These are phyloP conservation scores for Cerceris ruficornis DNA, from an alignment of 2,888 invertebrate species.

Conservation along the genomic window DNA sequence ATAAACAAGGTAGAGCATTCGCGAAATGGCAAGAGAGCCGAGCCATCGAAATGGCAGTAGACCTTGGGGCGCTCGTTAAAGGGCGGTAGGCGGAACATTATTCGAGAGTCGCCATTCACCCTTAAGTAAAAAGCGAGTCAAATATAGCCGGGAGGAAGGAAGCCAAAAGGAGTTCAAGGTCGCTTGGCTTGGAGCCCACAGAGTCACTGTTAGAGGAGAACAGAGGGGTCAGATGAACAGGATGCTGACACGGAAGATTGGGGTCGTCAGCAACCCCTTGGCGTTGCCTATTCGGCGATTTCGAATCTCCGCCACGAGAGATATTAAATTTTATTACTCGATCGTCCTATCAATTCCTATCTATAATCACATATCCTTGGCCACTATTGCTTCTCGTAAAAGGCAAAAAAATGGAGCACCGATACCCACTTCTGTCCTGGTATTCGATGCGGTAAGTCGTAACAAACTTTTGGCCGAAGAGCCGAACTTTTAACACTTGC, in stretches of 20 bases:
- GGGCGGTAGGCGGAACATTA: conserved; percentile 49
- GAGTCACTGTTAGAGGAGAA: conserved; percentile 38
- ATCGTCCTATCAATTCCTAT: not conserved
- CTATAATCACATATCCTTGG: not conserved
- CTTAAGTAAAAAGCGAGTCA: conserved; percentile 63
- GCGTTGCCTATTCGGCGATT: conserved; percentile 42
- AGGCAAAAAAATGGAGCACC: not conserved
- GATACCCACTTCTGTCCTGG: not conserved
- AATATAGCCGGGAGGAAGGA: conserved; percentile 60
- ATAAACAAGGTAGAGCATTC: too few relatives aligned
- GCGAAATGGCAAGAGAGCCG: conserved; percentile 1
- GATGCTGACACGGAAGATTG: conserved; percentile 71
- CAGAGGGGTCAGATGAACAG: conserved; percentile 37
- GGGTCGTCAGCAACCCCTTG: conserved; percentile 58
- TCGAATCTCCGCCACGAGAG: conserved; percentile 12
- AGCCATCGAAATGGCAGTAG: conserved; percentile 16
- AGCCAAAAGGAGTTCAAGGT: conserved; percentile 70
- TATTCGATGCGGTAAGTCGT: not conserved
- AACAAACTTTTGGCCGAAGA: too few relatives aligned
- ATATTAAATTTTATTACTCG: conserved; percentile 41
- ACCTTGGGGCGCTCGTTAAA: conserved; percentile 35
- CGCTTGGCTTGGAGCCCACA: conserved; percentile 65
- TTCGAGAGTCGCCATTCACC: conserved; percentile 64
- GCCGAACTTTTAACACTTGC: too few relatives aligned
- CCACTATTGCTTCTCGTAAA: not conserved